Evolutionary conservation across 2,888 invertebrate genomes (phyloP).

Genomic region (Melanotus villosus): DNA sequence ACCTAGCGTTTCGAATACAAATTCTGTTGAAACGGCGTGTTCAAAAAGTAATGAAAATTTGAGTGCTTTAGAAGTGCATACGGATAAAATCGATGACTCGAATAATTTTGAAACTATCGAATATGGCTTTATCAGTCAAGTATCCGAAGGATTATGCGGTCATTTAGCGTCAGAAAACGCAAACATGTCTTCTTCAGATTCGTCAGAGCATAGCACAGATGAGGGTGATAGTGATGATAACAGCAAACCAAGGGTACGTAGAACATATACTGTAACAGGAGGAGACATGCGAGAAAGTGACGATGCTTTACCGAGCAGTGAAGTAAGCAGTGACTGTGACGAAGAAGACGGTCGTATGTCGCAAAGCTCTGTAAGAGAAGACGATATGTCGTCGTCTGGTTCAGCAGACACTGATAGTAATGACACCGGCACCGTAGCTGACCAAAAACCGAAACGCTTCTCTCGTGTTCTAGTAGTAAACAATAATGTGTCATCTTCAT

Average conservation of each 20-base stretch:
- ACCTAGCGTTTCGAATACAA: not conserved
- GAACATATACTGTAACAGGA: conserved; percentile 64
- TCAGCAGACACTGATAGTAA: conserved; percentile 68
- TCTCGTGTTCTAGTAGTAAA: conserved; percentile 80
- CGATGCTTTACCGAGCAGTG: conserved; percentile 64
- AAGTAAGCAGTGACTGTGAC: conserved; percentile 62
- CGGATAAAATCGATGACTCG: not conserved
- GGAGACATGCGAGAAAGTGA: conserved; percentile 61
- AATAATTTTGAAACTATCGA: conserved; percentile 1
- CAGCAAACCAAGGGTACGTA: conserved; percentile 56
- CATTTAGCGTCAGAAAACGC: conserved; percentile 72
- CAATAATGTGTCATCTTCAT: conserved; percentile 73
- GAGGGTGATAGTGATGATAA: conserved; percentile 69
- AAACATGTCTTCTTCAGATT: conserved; percentile 69
- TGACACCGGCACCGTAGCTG: conserved; percentile 73
- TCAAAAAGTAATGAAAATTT: not conserved
- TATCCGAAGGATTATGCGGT: conserved; percentile 58
- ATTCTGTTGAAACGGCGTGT: not conserved
- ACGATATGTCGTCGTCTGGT: conserved; percentile 62
- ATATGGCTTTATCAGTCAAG: conserved; percentile 25
- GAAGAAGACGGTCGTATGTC: conserved; percentile 60
- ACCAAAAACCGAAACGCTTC: conserved; percentile 71
- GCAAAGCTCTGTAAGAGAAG: conserved; percentile 68
- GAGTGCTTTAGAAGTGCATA: not conserved
- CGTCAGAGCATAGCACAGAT: conserved; percentile 66